Percentiles rank a stretch among this genome's conserved stretches.
Conservation (phyloP, 2,888 invertebrate genomes). For the Apotomis turbidana region DNA sequence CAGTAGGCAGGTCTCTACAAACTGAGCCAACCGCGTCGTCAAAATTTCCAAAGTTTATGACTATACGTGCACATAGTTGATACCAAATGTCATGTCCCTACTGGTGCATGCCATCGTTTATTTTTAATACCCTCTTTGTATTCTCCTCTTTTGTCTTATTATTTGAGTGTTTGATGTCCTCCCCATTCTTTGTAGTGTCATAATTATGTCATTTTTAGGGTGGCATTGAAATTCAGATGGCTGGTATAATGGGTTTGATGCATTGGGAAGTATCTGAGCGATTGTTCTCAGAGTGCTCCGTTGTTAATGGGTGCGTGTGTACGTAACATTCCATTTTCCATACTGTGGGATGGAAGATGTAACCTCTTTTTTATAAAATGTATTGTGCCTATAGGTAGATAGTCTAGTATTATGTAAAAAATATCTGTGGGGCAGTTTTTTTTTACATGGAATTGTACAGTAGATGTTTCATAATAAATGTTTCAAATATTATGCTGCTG, state of each 20-base stretch:
- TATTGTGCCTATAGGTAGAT: too few species aligned
- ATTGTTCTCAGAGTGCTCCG: neutral
- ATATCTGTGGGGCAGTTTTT: too few species aligned
- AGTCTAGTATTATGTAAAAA: too few species aligned
- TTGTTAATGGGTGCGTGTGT: constrained; percentile 17
- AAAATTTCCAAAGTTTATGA: too few species aligned
- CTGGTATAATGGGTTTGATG: constrained; percentile 41
- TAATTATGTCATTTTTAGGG: constrained; percentile 66
- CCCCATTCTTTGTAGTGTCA: constrained; percentile 65
- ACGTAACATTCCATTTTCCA: neutral
- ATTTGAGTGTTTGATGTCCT: constrained; percentile 69
- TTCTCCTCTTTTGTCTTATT: constrained; percentile 69
- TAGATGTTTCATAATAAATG: too few species aligned
- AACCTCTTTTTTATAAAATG: too few species aligned
- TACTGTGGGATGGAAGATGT: neutral
- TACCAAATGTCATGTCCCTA: neutral
- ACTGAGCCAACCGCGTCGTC: too few species aligned
- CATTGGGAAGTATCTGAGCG: constrained; percentile 33
- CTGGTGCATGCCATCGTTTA: constrained; percentile 45
- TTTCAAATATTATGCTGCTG: too few species aligned
- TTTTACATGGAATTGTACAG: too few species aligned
- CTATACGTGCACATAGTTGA: neutral
- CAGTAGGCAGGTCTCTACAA: too few species aligned
- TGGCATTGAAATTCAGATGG: constrained; percentile 43
- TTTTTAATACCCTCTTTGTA: constrained; percentile 69